A percentile compares a stretch with the other conserved stretches of the same genome.
These are phyloP conservation scores for Ctenosaura bakeri DNA, from an alignment of 2,797 vertebrate genomes.

Conservation along the genomic window DNA sequence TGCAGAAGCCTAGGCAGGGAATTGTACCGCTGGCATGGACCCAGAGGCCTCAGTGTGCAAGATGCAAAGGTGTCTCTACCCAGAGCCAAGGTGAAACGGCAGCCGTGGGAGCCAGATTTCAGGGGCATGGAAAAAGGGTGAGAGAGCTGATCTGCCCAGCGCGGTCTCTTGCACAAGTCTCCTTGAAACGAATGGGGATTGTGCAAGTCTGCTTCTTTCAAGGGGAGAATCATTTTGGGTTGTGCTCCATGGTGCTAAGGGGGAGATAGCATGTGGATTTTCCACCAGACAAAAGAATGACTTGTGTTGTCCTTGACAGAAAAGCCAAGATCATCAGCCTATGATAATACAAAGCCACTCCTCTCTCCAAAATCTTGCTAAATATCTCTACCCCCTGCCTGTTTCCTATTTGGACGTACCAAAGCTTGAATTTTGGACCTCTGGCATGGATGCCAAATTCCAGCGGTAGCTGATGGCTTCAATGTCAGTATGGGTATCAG, in stretches of 20 bases:
- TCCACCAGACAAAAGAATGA: background rate
- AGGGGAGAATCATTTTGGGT: background rate
- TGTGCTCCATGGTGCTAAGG: background rate
- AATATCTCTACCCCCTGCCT: no score
- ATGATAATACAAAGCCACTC: background rate
- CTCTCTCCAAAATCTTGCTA: background rate
- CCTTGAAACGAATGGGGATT: no score
- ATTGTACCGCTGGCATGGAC: background rate
- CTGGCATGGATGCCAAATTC: no score
- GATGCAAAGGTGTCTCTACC: background rate
- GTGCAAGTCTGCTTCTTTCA: background rate
- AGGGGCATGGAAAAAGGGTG: background rate
- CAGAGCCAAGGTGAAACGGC: background rate
- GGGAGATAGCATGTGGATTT: background rate
- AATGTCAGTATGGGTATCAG: no score
- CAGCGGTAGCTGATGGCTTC: no score
- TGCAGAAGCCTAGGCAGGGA: slow-evolving; percentile 27
- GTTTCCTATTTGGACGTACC: no score
- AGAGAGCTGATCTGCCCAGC: background rate
- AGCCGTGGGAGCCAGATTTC: background rate
- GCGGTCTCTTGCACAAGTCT: background rate
- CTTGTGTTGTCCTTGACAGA: background rate
- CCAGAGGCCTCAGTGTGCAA: background rate
- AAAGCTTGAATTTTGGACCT: no score
- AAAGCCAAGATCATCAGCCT: background rate